Base-by-base conservation (phyloP, 2,797 vertebrate species). In the Myripristis jacobus region DNA sequence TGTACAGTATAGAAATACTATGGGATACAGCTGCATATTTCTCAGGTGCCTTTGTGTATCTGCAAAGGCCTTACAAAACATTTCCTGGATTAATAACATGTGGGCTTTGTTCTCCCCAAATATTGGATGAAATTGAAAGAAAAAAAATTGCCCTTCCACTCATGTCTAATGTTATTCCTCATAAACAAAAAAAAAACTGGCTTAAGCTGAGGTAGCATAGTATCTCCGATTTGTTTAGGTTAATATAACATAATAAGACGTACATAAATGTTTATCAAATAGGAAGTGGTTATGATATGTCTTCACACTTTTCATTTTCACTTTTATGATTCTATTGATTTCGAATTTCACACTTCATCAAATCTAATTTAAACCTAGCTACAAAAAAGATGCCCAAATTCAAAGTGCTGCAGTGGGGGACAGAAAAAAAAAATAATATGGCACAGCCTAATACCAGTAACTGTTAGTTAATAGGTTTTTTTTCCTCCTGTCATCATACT, bases 1-100 rank as follows among this genome's bases (percentile, higher is more conserved):
- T 82, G 80, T 89, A 18, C 59, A 75, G 61, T 65, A 57, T 60
- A 82, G 68, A 82, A 77, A 70, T 53, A 57, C 52, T 63, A 34
- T 2, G 50, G 80, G 80, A 48, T 13, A 3, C 36, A 64, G 66
- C 56, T 47, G 29, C 79, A 27, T 60, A 77, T 31, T 75, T 66
- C 82, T 89, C 80, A 70, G 63, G 60, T 85, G 56, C 55, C 58
- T 38, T 83, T 65, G 79, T 53, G 46, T 73, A 41, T 66, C 22
- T 67, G 18, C 22, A 52, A 15, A 52, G 13, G 22, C 12, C 27
- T 16, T 18, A 4, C 10, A 12, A n/a, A n/a, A n/a, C n/a, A n/a
- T n/a, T n/a, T 52, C 22, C 22, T 25, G 48, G 19, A 22, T 22
- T 51, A 51, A 51, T n/a, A 51, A 44, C 9, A 44, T 16, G 38